A percentile compares a stretch with the other conserved stretches of the same genome.
Evolutionary conservation across 2,113 vertebrate genomes (phyloP).

Genomic region (Caloenas nicobarica): DNA sequence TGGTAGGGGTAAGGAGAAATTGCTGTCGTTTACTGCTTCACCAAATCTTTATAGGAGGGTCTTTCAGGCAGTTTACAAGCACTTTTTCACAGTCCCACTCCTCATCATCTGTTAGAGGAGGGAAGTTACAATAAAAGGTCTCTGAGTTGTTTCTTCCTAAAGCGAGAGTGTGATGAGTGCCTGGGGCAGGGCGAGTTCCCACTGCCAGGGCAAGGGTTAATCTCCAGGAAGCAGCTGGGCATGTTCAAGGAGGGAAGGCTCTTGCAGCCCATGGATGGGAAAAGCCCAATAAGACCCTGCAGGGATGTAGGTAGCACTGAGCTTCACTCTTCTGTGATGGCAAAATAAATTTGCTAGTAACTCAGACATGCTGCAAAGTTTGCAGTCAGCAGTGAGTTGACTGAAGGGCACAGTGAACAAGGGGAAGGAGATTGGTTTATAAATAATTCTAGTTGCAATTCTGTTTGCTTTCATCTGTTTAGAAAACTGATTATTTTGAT

Average conservation of each 20-base stretch:
- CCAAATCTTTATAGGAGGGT: not conserved
- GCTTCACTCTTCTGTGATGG: not conserved
- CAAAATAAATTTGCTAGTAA: not conserved
- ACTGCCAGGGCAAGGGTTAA: not conserved
- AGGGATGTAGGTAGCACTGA: rapidly evolving
- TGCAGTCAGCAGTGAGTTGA: not conserved
- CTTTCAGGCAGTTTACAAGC: not conserved
- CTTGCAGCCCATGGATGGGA: rapidly evolving
- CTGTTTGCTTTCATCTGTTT: not conserved
- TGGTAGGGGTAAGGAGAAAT: not conserved
- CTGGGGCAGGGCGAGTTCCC: rapidly evolving
- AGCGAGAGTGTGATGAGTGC: rapidly evolving
- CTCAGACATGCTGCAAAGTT: rapidly evolving
- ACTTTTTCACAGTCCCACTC: not conserved
- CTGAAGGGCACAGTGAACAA: not conserved
- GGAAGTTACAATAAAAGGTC: rapidly evolving
- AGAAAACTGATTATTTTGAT: not conserved
- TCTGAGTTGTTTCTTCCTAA: not conserved
- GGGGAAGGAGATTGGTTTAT: not conserved
- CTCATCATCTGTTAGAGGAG: not conserved
- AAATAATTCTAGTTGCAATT: not conserved
- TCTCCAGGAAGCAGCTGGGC: rapidly evolving
- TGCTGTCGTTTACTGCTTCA: not conserved
- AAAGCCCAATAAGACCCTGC: not conserved
- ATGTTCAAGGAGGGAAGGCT: rapidly evolving